Conservation (phyloP, 2,113 vertebrate species). For the Pristiophorus japonicus region DNA sequence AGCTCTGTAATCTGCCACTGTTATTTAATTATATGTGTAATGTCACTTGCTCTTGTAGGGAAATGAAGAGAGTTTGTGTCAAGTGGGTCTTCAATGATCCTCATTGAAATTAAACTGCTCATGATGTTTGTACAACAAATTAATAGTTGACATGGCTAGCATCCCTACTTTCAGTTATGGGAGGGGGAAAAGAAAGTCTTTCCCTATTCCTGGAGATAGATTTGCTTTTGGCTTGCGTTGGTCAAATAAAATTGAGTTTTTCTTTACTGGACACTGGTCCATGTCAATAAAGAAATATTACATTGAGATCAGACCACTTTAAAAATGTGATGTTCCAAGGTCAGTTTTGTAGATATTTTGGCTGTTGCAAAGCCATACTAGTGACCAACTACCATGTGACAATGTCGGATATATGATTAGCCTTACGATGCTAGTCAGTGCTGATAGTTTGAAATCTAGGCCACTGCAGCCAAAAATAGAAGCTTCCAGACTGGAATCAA, state of each 20-base stretch:
- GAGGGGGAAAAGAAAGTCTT: neutral
- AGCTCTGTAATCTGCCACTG: neutral
- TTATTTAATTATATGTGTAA: neutral
- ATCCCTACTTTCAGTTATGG: neutral
- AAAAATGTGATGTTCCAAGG: neutral
- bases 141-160: neutral
- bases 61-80: neutral
- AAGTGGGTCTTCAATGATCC: neutral
- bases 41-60: neutral
- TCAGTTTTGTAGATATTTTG: neutral
- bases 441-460: conserved; percentile 30
- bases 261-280: neutral
- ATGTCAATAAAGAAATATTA: neutral
- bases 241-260: neutral
- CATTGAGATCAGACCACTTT: neutral
- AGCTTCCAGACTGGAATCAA: conserved; percentile 12
- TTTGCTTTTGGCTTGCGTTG: neutral
- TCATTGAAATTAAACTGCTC: neutral
- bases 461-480: conserved; percentile 12
- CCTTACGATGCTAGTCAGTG: neutral
- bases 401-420: neutral
- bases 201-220: neutral
- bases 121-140: neutral
- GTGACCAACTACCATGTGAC: neutral
- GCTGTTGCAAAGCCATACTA: neutral